These are phyloP conservation scores for Speoplatyrhinus poulsoni DNA, from an alignment of 2,113 vertebrate genomes.

Conservation along the genomic window DNA sequence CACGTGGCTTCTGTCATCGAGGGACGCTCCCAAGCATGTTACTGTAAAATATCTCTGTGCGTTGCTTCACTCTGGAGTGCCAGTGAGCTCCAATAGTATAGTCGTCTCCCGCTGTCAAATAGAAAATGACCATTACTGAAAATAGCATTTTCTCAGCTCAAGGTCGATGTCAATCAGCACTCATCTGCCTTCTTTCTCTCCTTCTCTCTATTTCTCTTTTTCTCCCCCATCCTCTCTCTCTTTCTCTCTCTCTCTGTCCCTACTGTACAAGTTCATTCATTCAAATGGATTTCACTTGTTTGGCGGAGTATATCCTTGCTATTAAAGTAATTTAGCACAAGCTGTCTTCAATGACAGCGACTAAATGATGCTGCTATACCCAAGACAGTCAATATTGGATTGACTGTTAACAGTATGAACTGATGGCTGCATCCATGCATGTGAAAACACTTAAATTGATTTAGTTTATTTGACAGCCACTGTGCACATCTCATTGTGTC, in stretches of 20 bases:
- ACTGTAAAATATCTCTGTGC: neutral
- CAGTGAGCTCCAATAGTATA: conserved; percentile 14
- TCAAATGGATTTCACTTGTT: too few relatives aligned
- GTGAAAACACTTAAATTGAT: too few relatives aligned
- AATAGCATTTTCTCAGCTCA: conserved; percentile 20
- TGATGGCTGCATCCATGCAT: too few relatives aligned
- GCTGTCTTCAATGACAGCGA: neutral
- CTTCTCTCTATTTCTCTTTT: neutral
- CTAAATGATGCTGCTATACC: too few relatives aligned
- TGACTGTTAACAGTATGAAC: too few relatives aligned
- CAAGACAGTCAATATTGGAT: too few relatives aligned
- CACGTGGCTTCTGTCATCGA: neutral
- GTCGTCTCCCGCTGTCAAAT: conserved; percentile 22
- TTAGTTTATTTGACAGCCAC: neutral
- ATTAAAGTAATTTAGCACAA: neutral
- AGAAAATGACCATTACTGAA: conserved; percentile 30
- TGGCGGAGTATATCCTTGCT: neutral
- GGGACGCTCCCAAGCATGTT: neutral
- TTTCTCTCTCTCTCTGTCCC: neutral
- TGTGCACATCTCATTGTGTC: neutral
- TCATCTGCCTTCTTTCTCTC: neutral
- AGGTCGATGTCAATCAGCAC: conserved; percentile 37
- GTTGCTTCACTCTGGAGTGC: conserved; percentile 1
- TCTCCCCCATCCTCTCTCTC: neutral
- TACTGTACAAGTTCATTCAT: too few relatives aligned